Evolutionary conservation across 2,797 vertebrate genomes (phyloP).

Genomic region (Nyctalus aviator): DNA sequence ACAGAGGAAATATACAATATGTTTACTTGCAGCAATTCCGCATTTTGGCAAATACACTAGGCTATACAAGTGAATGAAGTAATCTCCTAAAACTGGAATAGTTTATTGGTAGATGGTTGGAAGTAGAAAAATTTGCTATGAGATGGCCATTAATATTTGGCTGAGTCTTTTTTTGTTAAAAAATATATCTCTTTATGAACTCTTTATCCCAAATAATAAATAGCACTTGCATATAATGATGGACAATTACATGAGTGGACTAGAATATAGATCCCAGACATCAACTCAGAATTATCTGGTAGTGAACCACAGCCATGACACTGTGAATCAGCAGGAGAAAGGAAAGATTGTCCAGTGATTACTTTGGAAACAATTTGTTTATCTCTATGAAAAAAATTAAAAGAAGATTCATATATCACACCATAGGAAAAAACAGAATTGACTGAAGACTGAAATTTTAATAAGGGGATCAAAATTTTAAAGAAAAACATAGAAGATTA

Average conservation of each 20-base stretch:
- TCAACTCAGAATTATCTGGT: neutral
- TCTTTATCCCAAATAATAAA: conserved; percentile 1
- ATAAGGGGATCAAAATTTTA: neutral
- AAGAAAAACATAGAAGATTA: neutral
- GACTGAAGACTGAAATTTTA: neutral
- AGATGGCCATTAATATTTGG: neutral
- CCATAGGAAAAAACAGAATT: neutral
- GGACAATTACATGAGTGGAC: neutral
- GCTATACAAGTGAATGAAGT: neutral
- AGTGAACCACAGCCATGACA: neutral
- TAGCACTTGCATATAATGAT: neutral
- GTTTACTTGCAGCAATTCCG: conserved; percentile 22
- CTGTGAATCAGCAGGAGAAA: neutral
- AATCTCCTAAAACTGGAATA: conserved; percentile 42
- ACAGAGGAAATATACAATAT: conserved; percentile 35
- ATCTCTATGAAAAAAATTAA: neutral
- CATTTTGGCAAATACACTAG: neutral
- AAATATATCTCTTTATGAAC: neutral
- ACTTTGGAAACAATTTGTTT: neutral
- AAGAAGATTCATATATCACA: neutral
- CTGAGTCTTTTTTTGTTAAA: neutral
- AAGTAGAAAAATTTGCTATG: conserved; percentile 21
- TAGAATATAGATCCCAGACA: neutral
- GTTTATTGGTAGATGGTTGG: neutral
- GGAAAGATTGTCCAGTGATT: neutral